phyloP scores from a whole-genome alignment of 2,888 invertebrate genomes.

The Therioaphis trifolii region DNA sequence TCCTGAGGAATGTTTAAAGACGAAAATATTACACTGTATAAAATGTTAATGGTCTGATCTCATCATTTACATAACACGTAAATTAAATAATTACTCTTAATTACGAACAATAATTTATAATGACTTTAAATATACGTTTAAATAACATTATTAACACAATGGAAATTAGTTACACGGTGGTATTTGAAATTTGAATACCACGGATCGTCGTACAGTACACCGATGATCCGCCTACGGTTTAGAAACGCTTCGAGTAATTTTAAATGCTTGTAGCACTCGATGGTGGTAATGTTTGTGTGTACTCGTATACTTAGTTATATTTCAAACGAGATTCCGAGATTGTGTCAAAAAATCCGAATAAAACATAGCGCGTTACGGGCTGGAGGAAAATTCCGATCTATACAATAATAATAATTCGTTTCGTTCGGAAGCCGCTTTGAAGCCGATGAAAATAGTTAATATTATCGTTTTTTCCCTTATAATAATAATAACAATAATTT shows the following conservation, averaged over 20 bases:
- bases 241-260: neutral
- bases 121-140: constrained; percentile 16
- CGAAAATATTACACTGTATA: constrained; percentile 25
- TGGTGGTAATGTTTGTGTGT: neutral
- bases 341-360: too few species aligned
- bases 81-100: constrained; percentile 52
- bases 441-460: neutral
- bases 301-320: neutral
- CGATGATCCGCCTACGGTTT: neutral
- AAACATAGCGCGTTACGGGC: too few species aligned
- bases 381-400: too few species aligned
- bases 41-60: constrained; percentile 21
- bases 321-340: too few species aligned
- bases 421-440: neutral
- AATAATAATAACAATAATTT: neutral
- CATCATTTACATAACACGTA: constrained; percentile 39
- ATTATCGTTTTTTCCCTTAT: neutral
- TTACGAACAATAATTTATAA: constrained; percentile 49
- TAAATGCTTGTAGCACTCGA: neutral
- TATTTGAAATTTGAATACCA: constrained; percentile 39
- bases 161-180: neutral
- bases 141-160: constrained; percentile 27
- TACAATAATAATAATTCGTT: too few species aligned
- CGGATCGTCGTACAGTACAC: neutral
- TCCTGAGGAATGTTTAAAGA: constrained; percentile 3